Evolutionary conservation across 1,140 invertebrate species (phyloP).

Genomic region (Sipha flava): DNA sequence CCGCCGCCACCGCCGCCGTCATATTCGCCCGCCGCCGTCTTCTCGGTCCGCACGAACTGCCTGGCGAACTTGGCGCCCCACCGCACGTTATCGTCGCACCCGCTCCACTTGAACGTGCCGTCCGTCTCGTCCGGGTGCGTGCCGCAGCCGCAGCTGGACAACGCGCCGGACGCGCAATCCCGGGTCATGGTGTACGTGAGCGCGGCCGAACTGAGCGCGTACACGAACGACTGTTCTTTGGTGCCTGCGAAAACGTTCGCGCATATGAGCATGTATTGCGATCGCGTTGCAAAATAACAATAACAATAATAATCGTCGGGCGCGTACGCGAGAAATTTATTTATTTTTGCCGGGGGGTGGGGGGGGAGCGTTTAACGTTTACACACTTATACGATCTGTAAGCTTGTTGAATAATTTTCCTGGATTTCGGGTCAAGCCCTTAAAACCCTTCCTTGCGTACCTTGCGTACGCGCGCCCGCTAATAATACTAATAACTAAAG

Average conservation of each 20-base stretch:
- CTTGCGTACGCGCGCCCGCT: too few relatives aligned
- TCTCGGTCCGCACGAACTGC: constrained; percentile 48
- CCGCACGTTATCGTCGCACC: constrained; percentile 58
- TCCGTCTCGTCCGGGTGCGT: constrained; percentile 50
- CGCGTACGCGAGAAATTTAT: too few relatives aligned
- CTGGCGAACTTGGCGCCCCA: constrained; percentile 54
- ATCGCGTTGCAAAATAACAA: too few relatives aligned
- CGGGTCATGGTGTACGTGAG: constrained; percentile 62
- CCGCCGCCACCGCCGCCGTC: background rate
- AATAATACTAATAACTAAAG: too few relatives aligned
- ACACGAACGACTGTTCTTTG: constrained; percentile 69
- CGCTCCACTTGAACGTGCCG: constrained; percentile 61
- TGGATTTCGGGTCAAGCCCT: too few relatives aligned
- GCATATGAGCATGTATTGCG: too few relatives aligned
- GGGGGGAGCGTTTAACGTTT: too few relatives aligned
- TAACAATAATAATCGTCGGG: too few relatives aligned
- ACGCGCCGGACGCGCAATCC: constrained; percentile 60
- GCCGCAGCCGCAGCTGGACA: constrained; percentile 59
- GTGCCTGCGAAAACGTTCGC: constrained; percentile 50
- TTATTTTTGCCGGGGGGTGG: too few relatives aligned
- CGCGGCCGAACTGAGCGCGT: constrained; percentile 64
- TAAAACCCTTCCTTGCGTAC: too few relatives aligned
- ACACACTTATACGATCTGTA: too few relatives aligned
- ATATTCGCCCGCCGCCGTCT: background rate
- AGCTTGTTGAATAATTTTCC: too few relatives aligned